Percentiles rank a stretch among this genome's conserved stretches.
phyloP scores from a whole-genome alignment of 2,113 vertebrate species.

The Numenius arquata region DNA sequence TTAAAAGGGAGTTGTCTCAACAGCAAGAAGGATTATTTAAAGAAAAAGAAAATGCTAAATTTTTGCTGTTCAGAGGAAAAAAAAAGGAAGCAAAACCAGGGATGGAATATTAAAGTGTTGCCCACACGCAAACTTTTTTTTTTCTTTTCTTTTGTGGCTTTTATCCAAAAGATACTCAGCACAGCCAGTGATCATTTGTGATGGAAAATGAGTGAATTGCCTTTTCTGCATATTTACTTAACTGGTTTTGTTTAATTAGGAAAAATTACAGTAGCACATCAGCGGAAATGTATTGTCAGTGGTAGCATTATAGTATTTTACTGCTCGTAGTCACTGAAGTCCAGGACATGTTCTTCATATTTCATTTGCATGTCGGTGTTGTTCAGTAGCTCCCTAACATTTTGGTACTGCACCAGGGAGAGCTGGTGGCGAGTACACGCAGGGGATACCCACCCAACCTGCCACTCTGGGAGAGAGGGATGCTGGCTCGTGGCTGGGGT shows the following conservation, averaged over 20 bases:
- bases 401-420: background rate
- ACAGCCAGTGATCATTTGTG: background rate
- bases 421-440: background rate
- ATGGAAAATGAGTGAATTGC: background rate
- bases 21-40: slow-evolving; percentile 58
- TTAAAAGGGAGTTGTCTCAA: slow-evolving; percentile 61
- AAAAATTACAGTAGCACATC: background rate
- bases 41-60: slow-evolving; percentile 36
- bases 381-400: background rate
- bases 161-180: background rate
- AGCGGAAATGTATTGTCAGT: background rate
- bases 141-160: background rate
- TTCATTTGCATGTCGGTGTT: background rate
- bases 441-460: background rate
- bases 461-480: background rate
- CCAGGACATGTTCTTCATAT: background rate
- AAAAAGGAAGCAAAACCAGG: background rate
- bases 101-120: background rate
- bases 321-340: background rate
- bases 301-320: background rate
- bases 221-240: background rate
- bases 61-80: background rate
- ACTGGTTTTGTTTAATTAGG: background rate
- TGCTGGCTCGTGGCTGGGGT: background rate
- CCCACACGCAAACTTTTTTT: background rate